phyloP scores from a whole-genome alignment of 2,888 invertebrate species.

The Digitonthophagus gazella region DNA sequence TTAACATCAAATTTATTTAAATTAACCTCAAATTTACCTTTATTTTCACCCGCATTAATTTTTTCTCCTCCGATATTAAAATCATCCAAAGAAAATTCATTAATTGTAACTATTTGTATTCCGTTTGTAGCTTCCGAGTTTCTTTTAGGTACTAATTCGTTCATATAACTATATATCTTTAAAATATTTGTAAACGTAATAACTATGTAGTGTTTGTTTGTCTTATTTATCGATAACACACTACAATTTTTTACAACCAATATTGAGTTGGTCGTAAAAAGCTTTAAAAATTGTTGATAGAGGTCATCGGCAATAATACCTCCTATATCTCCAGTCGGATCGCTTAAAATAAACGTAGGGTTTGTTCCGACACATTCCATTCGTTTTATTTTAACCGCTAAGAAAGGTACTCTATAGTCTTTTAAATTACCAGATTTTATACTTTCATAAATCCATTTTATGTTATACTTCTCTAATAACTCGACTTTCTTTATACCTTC shows the following conservation, averaged over 20 bases:
- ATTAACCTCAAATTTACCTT: neutral
- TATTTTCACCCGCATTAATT: neutral
- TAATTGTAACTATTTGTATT: neutral
- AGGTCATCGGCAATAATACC: slow-evolving; percentile 19
- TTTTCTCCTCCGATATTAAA: neutral
- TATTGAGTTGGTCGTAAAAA: slow-evolving; percentile 15
- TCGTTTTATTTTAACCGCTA: slow-evolving; percentile 14
- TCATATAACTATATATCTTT: slow-evolving; percentile 17
- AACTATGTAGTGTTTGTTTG: slow-evolving; percentile 17
- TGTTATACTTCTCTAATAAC: slow-evolving; percentile 20
- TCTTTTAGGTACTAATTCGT: neutral
- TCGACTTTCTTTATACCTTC: slow-evolving; percentile 12
- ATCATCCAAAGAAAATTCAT: neutral
- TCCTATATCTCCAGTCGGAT: slow-evolving; percentile 20
- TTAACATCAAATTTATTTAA: neutral
- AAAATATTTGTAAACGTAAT: slow-evolving; percentile 20
- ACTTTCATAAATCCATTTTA: slow-evolving; percentile 14
- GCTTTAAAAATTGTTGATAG: slow-evolving; percentile 19
- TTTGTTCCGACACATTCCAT: slow-evolving; percentile 17
- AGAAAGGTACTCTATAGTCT: slow-evolving; percentile 17
- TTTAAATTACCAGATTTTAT: slow-evolving; percentile 1
- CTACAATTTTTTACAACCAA: slow-evolving; percentile 20
- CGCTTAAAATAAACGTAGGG: slow-evolving; percentile 20
- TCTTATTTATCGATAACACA: slow-evolving; percentile 5
- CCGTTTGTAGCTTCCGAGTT: too few species aligned